Evolutionary conservation across 2,888 invertebrate genomes (phyloP).

Genomic region (Drosophila cognata): DNA sequence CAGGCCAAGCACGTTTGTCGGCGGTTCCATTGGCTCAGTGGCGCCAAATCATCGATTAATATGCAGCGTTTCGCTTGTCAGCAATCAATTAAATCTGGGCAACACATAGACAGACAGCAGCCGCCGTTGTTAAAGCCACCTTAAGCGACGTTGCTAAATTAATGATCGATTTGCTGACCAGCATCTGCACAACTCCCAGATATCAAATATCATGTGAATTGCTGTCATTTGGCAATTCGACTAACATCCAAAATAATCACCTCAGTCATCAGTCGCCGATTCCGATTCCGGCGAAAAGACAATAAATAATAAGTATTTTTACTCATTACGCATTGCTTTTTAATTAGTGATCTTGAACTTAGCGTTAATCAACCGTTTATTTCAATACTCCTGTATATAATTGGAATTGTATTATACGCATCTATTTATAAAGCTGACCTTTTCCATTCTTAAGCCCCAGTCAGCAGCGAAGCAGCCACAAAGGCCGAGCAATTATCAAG

Average conservation of each 20-base stretch:
- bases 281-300: slow-evolving; percentile 38
- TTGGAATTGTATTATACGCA: slow-evolving; percentile 42
- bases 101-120: slow-evolving; percentile 14
- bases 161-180: slow-evolving; percentile 45
- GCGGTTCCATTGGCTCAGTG: slow-evolving; percentile 30
- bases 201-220: slow-evolving; percentile 44
- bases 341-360: slow-evolving; percentile 64
- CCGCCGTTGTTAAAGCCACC: slow-evolving; percentile 46
- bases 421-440: slow-evolving; percentile 45
- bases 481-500: slow-evolving; percentile 60
- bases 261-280: slow-evolving; percentile 4
- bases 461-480: slow-evolving; percentile 19
- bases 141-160: slow-evolving; percentile 48
- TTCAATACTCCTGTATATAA: slow-evolving; percentile 44
- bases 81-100: slow-evolving; percentile 59
- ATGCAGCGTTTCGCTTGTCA: slow-evolving; percentile 57
- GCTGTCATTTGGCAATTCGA: slow-evolving; percentile 24
- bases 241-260: slow-evolving; percentile 13
- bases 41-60: slow-evolving; percentile 55
- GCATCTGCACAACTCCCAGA: slow-evolving; percentile 9
- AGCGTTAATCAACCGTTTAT: slow-evolving; percentile 55
- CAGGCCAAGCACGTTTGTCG: slow-evolving; percentile 42
- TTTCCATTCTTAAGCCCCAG: slow-evolving; percentile 37
- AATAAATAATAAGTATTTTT: slow-evolving; percentile 16
- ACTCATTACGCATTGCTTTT: slow-evolving; percentile 47